Percentiles rank a stretch among this genome's conserved stretches.
phyloP scores from a whole-genome alignment of 2,113 vertebrate genomes.

The Leptobrachium ailaonicum region DNA sequence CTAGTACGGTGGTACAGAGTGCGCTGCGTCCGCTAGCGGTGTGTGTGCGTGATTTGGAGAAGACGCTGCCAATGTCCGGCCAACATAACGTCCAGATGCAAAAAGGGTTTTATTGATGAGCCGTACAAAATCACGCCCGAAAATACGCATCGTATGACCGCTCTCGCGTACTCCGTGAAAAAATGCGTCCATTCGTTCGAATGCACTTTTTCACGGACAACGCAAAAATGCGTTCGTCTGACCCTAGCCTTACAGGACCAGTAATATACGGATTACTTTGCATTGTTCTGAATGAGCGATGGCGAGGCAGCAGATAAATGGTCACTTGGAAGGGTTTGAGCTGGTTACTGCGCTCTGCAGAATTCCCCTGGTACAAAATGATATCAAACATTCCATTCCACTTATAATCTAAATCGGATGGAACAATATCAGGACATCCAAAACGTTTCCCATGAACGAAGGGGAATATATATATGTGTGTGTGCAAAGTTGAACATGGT shows the following conservation, averaged over 20 bases:
- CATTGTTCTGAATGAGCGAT: not conserved
- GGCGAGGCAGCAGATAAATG: not conserved
- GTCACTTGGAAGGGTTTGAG: not conserved
- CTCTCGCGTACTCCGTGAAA: too few relatives aligned
- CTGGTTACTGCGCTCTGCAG: not conserved
- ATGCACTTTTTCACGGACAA: too few relatives aligned
- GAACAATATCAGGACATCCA: not conserved
- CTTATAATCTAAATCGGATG: not conserved
- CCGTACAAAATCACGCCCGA: too few relatives aligned
- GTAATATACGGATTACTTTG: not conserved
- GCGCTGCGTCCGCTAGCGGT: too few relatives aligned
- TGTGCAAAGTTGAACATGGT: not conserved
- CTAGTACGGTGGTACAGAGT: too few relatives aligned
- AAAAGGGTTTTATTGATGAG: too few relatives aligned
- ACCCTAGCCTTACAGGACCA: not conserved
- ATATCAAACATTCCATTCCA: conserved; percentile 9
- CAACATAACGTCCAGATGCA: too few relatives aligned
- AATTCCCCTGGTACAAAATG: not conserved
- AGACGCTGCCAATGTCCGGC: too few relatives aligned
- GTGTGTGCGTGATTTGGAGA: too few relatives aligned
- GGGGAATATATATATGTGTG: not conserved
- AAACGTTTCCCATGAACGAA: not conserved
- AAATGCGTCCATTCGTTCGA: too few relatives aligned
- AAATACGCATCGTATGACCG: too few relatives aligned
- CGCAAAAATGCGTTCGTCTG: too few relatives aligned